phyloP scores from a whole-genome alignment of 1,140 invertebrate species.

The Sarcophaga bullata region DNA sequence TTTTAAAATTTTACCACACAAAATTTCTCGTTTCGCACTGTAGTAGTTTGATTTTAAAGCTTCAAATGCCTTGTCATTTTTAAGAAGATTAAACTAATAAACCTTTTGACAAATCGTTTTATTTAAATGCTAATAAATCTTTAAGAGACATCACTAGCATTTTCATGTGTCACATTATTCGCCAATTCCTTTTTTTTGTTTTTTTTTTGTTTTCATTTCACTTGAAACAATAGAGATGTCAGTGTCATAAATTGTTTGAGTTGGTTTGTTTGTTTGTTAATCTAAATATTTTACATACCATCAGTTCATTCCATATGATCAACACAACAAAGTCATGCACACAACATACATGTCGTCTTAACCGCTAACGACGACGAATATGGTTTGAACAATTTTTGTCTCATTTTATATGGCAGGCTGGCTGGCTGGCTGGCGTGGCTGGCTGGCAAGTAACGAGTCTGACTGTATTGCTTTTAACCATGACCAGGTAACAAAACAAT shows the following conservation, averaged over 20 bases:
- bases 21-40: too few relatives aligned
- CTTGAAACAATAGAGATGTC: background rate
- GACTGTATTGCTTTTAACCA: background rate
- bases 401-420: too few relatives aligned
- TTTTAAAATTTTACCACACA: too few relatives aligned
- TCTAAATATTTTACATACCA: slow-evolving; percentile 8
- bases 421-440: too few relatives aligned
- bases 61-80: background rate
- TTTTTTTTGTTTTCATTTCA: background rate
- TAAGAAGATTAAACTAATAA: background rate
- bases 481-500: slow-evolving; percentile 24
- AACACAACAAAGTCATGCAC: background rate
- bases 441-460: too few relatives aligned
- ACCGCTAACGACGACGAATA: too few relatives aligned
- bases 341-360: background rate
- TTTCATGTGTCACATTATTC: background rate
- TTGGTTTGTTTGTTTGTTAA: background rate
- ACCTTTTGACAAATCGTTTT: background rate
- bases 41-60: too few relatives aligned
- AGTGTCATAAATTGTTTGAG: background rate
- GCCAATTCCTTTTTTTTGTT: background rate
- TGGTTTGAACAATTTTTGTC: too few relatives aligned
- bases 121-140: background rate
- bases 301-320: background rate
- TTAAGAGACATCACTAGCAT: background rate